Percentiles rank a stretch among this genome's conserved stretches.
These are phyloP conservation scores for Acholoe squamosa DNA, from an alignment of 2,888 invertebrate genomes.

Conservation along the genomic window DNA sequence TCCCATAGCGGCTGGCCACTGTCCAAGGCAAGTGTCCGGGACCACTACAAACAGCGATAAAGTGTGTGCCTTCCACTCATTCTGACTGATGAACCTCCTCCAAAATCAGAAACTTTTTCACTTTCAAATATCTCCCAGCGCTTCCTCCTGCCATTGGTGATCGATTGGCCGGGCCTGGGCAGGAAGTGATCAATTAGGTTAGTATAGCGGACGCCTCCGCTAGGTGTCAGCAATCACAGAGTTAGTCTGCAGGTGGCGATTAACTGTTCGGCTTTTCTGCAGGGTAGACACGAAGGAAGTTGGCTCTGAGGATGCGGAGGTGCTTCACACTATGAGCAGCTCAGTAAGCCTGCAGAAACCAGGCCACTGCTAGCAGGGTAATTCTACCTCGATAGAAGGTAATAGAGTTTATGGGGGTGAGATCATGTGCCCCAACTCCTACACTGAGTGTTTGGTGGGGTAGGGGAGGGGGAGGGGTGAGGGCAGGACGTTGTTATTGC, in stretches of 20 bases:
- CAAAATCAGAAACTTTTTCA: neutral
- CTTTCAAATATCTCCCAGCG: slow-evolving; percentile 19
- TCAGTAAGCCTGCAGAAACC: neutral
- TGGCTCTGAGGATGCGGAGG: neutral
- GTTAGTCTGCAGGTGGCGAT: slow-evolving; percentile 38
- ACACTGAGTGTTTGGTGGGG: neutral
- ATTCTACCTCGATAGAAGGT: neutral
- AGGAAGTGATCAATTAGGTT: slow-evolving; percentile 41
- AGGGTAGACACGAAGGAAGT: neutral
- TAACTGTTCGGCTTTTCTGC: neutral
- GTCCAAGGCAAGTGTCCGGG: neutral
- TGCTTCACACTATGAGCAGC: slow-evolving; percentile 9
- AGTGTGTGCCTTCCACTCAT: neutral
- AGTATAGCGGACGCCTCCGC: slow-evolving; percentile 19
- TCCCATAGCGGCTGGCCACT: neutral
- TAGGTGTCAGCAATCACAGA: slow-evolving; percentile 9
- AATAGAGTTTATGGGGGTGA: neutral
- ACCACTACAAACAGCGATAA: neutral
- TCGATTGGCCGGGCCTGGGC: neutral
- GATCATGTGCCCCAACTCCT: neutral
- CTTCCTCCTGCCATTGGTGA: slow-evolving; percentile 24
- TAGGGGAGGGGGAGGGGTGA: too few species aligned
- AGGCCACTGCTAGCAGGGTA: neutral
- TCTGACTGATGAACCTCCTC: neutral
- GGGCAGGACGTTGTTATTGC: too few species aligned